Evolutionary conservation across 2,797 vertebrate species (phyloP).

Genomic region (Muscicapa comitata): DNA sequence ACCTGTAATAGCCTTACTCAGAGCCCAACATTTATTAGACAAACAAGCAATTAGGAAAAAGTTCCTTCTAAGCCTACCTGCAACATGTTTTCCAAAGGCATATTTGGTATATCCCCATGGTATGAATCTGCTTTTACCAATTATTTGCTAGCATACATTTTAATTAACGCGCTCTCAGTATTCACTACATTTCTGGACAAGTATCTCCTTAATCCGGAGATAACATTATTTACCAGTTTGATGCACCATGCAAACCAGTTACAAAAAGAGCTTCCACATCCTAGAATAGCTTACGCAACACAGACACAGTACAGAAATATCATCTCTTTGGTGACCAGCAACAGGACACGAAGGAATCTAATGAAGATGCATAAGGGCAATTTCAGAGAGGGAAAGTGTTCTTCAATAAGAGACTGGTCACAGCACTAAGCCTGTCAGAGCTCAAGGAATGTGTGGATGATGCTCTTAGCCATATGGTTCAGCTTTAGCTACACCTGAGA

Average conservation of each 20-base stretch:
- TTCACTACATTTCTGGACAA: neutral
- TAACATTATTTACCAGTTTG: neutral
- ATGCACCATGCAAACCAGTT: neutral
- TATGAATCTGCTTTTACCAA: neutral
- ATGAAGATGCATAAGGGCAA: neutral
- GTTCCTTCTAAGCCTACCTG: neutral
- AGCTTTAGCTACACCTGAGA: neutral
- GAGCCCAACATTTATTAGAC: neutral
- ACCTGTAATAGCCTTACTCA: neutral
- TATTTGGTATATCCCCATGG: neutral
- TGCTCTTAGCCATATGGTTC: neutral
- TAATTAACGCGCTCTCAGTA: neutral
- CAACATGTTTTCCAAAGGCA: neutral
- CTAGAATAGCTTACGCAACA: neutral
- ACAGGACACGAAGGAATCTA: rapidly evolving
- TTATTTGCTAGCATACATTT: neutral
- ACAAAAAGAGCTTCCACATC: neutral
- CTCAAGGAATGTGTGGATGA: neutral
- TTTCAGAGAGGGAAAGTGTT: neutral
- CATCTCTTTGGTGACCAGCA: neutral
- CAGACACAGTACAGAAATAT: rapidly evolving
- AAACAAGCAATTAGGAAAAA: neutral
- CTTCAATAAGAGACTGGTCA: neutral
- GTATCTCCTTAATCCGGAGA: neutral
- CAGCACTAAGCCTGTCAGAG: neutral